These are phyloP conservation scores for Thereva nobilitata DNA, from an alignment of 2,888 invertebrate genomes.

Conservation along the genomic window DNA sequence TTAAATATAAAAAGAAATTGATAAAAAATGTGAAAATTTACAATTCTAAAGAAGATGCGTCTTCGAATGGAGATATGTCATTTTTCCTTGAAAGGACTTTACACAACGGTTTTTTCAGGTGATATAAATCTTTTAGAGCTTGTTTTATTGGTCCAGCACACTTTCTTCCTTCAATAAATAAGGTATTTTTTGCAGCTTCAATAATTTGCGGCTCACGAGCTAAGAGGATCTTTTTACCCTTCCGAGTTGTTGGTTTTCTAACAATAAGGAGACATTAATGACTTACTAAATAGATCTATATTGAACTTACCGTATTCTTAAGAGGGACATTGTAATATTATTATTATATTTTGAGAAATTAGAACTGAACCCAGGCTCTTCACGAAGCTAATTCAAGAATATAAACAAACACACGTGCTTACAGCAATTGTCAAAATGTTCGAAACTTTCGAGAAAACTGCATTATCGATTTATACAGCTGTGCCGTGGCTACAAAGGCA, in stretches of 20 bases:
- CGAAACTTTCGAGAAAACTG: too few relatives aligned
- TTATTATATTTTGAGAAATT: too few relatives aligned
- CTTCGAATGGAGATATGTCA: conserved; percentile 91
- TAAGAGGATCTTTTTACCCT: conserved; percentile 81
- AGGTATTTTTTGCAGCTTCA: conserved; percentile 82
- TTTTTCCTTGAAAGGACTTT: conserved; percentile 78
- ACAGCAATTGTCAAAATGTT: too few relatives aligned
- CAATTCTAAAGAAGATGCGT: conserved; percentile 79
- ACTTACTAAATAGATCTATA: background rate
- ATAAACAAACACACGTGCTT: too few relatives aligned
- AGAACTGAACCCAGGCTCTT: too few relatives aligned
- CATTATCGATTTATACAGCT: too few relatives aligned
- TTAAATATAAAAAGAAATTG: background rate
- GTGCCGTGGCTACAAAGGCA: too few relatives aligned
- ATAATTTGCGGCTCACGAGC: conserved; percentile 84
- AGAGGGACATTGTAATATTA: conserved; percentile 49
- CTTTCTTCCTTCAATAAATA: conserved; percentile 85
- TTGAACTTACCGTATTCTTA: conserved; percentile 52
- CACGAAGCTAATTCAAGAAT: too few relatives aligned
- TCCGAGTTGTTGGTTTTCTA: conserved; percentile 88
- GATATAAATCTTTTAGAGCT: conserved; percentile 83
- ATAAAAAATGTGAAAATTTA: conserved; percentile 52
- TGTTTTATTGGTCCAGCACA: conserved; percentile 71
- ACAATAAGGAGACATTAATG: conserved; percentile 45
- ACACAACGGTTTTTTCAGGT: conserved; percentile 84